Evolutionary conservation across 1,140 invertebrate genomes (phyloP).

Genomic region (Bombus balteatus): DNA sequence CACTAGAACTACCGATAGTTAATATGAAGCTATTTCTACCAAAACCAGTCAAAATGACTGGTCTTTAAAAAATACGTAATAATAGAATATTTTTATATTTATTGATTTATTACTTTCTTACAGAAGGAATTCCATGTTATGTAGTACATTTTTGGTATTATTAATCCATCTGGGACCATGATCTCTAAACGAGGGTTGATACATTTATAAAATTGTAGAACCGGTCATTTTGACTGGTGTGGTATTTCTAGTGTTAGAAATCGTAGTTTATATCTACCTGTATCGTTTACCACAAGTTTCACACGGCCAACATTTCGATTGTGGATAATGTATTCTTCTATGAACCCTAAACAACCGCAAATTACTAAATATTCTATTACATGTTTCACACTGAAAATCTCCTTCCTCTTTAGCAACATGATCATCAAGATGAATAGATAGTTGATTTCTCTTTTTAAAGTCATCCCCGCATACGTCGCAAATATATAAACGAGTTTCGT

Average conservation of each 20-base stretch:
- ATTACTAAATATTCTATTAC: conserved; percentile 86
- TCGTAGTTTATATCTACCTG: conserved; percentile 73
- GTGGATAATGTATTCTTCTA: conserved; percentile 85
- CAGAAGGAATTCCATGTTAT: too few relatives aligned
- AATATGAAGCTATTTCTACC: too few relatives aligned
- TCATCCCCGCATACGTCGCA: conserved; percentile 88
- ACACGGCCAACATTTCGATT: conserved; percentile 86
- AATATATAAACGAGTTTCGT: conserved; percentile 87
- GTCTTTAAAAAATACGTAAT: too few relatives aligned
- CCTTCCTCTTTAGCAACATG: conserved; percentile 85
- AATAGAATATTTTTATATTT: too few relatives aligned
- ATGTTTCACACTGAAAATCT: conserved; percentile 87
- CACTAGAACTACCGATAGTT: too few relatives aligned
- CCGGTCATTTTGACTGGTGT: too few relatives aligned
- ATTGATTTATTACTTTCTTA: too few relatives aligned
- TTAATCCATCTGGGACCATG: too few relatives aligned
- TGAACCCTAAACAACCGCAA: conserved; percentile 85
- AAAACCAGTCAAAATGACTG: too few relatives aligned
- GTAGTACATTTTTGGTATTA: too few relatives aligned
- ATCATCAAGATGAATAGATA: conserved; percentile 87
- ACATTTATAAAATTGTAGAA: too few relatives aligned
- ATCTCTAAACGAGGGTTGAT: too few relatives aligned
- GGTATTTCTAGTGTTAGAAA: not conserved
- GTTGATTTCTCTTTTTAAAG: conserved; percentile 85
- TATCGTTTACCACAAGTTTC: conserved; percentile 86